phyloP scores from a whole-genome alignment of 2,888 invertebrate genomes.

The Vanessa cardui region DNA sequence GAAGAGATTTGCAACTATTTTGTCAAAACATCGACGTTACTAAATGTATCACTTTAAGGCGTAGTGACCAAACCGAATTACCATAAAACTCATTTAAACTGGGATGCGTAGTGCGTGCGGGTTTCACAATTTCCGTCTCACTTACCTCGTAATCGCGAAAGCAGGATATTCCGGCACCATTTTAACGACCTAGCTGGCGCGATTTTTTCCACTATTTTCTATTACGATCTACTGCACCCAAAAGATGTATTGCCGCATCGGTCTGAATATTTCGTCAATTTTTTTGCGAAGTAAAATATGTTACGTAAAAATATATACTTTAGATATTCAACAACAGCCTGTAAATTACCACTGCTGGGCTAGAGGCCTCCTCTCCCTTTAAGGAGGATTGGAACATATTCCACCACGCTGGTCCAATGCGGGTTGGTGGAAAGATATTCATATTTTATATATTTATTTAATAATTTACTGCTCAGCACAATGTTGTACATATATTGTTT shows the following conservation, averaged over 20 bases:
- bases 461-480: no score
- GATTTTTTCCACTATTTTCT: not conserved
- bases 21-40: not conserved
- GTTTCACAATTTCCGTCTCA: conserved; percentile 49
- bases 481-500: no score
- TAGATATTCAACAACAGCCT: no score
- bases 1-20: not conserved
- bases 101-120: conserved; percentile 9
- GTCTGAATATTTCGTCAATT: not conserved
- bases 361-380: no score
- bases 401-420: no score
- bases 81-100: conserved; percentile 29
- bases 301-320: no score
- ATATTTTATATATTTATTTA: no score
- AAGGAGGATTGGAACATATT: no score
- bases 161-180: conserved; percentile 38
- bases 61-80: conserved; percentile 17
- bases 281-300: not conserved
- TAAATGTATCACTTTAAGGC: not conserved
- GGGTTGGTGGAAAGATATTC: no score
- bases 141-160: conserved; percentile 44
- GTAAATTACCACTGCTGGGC: no score
- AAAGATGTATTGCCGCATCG: not conserved
- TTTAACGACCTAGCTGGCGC: not conserved
- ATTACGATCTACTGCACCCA: not conserved